Evolutionary conservation across 2,888 invertebrate genomes (phyloP), one percentile per base, ranked within the genome.

Genomic region (Ecdyonurus torrentis): DNA sequence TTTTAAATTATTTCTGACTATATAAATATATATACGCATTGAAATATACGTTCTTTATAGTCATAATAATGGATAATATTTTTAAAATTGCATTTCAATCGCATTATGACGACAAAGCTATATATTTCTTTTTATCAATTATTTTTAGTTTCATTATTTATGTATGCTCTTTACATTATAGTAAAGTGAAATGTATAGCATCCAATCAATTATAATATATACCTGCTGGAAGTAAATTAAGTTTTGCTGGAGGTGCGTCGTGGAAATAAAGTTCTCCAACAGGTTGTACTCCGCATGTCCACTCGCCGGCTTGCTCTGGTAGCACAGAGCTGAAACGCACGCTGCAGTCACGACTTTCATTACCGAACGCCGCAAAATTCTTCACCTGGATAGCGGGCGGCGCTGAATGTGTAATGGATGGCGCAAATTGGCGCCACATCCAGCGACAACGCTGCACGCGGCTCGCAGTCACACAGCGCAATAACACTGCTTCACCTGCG

Each of bases 231-330:
- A 74, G 64, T 52, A 74, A 70, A 53, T 72, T 71, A 2, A 74
- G 70, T 22, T 70, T 73, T 2, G 74, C 73, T 1, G 74, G 69
- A 3, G 73, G 72, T n/a, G 74, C 74, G 65, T 71, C 70, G 66
- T 73, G 73, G 23, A 74, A 68, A 23, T 70, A 69, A 24, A 74
- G 73, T 20, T 68, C 69, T 0, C 70, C 68, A 20, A 72, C 70
- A 59, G 74, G 68, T 52, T 73, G 68, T 20, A 74, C 73, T 5
- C 73, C 73, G 64, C 74, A 75, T 15, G 72, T 74, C 75, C 75
- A 75, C n/a, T 74, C 67, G 1, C 75, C 75, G 65, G 74, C 74
- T 65, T 74, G 74, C 63, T 73, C 73, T 69, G 73, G 71, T 52
- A 73, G 63, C 24, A 74, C 71, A 63, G 72, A 73, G 64, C 73